phyloP scores from a whole-genome alignment of 2,113 vertebrate species.

The Diphyllodes magnificus region DNA sequence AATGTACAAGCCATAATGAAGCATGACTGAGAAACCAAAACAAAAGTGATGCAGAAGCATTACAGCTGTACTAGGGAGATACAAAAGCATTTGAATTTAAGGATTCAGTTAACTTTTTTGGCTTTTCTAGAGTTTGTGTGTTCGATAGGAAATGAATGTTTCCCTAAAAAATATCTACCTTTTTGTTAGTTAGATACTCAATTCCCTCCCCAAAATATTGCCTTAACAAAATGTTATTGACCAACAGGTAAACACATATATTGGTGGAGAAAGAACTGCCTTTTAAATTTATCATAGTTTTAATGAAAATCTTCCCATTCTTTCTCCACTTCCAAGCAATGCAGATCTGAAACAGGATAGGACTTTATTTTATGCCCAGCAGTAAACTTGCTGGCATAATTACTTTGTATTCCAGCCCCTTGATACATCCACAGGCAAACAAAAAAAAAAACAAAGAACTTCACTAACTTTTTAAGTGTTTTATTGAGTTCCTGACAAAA shows the following conservation, averaged over 20 bases:
- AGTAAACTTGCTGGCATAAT: neutral
- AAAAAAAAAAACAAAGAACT: neutral
- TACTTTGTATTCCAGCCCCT: neutral
- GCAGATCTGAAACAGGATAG: neutral
- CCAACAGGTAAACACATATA: neutral
- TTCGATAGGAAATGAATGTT: neutral
- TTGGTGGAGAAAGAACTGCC: neutral
- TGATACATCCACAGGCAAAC: no score
- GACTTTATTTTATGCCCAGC: neutral
- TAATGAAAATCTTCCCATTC: neutral
- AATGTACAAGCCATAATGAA: neutral
- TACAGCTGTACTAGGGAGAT: neutral
- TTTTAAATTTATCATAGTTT: neutral
- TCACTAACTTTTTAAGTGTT: neutral
- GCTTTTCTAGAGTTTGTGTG: neutral
- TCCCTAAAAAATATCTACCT: neutral
- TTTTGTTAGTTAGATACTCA: neutral
- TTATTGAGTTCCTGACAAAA: neutral
- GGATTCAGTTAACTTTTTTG: neutral
- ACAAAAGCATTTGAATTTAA: neutral
- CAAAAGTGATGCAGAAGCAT: neutral
- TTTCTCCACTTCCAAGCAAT: neutral
- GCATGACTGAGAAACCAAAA: neutral
- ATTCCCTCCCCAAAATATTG: neutral
- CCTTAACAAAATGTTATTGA: neutral